These are phyloP conservation scores for Bovichtus diacanthus DNA, from an alignment of 2,797 vertebrate species.

Conservation along the genomic window DNA sequence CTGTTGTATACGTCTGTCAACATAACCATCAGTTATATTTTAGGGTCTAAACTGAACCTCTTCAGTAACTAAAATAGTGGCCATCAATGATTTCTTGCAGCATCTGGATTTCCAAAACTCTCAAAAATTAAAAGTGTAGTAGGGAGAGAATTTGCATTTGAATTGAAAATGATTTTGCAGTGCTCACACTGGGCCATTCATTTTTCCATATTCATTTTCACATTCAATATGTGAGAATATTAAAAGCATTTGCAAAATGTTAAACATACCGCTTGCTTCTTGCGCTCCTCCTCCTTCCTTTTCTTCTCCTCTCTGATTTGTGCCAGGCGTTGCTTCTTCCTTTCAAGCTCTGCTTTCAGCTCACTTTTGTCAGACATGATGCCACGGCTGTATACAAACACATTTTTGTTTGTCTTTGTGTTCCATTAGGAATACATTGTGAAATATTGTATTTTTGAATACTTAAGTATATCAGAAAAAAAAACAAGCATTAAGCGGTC, in stretches of 20 bases:
- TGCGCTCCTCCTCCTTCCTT: slow-evolving; percentile 98
- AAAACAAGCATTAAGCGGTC: not conserved
- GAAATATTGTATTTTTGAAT: not conserved
- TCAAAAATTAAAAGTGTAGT: not conserved
- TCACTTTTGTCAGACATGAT: slow-evolving; percentile 99
- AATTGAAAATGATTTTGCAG: not conserved
- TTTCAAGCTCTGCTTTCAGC: slow-evolving; percentile 96
- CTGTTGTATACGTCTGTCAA: not conserved
- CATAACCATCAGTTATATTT: not conserved
- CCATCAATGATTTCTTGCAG: not conserved
- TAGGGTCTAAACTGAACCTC: not conserved
- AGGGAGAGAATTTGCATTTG: not conserved
- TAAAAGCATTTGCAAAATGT: not conserved
- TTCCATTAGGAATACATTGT: not conserved
- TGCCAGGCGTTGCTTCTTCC: slow-evolving; percentile 97
- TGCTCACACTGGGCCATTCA: not conserved
- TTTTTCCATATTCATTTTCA: not conserved
- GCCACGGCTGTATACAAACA: slow-evolving; percentile 70
- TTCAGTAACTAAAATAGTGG: not conserved
- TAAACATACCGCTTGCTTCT: slow-evolving; percentile 94
- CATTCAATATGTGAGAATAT: not conserved
- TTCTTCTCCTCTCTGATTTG: slow-evolving; percentile 99
- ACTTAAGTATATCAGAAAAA: not conserved
- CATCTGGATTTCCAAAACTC: not conserved
- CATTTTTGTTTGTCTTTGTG: not conserved